phyloP scores from a whole-genome alignment of 2,797 vertebrate species.

The Lagodon rhomboides region DNA sequence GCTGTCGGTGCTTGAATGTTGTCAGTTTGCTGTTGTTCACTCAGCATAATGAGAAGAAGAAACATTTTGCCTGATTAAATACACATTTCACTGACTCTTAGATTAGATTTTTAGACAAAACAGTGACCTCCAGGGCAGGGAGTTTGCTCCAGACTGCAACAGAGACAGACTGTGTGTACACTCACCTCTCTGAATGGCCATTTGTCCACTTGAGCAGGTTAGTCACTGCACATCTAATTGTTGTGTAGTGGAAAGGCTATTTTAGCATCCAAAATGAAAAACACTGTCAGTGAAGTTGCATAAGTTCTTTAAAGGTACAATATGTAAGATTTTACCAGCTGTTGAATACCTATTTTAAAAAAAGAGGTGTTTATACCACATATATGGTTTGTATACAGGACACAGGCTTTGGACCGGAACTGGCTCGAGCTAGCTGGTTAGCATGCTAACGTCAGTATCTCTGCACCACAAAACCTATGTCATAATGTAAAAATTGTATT shows the following conservation, averaged over 20 bases:
- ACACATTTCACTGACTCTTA: slow-evolving; percentile 9
- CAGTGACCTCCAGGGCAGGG: slow-evolving; percentile 3
- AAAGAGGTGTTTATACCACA: no score
- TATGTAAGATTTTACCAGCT: no score
- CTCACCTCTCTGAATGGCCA: slow-evolving; percentile 23
- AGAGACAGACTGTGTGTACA: slow-evolving; percentile 14
- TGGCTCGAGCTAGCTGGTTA: no score
- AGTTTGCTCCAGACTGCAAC: background rate
- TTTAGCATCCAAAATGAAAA: slow-evolving; percentile 4
- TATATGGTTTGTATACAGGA: no score
- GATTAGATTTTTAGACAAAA: slow-evolving; percentile 26
- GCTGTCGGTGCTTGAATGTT: background rate
- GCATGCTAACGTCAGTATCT: no score
- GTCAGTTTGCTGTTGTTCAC: slow-evolving; percentile 17
- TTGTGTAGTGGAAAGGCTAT: slow-evolving; percentile 3
- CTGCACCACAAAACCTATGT: no score
- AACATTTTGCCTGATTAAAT: slow-evolving; percentile 16
- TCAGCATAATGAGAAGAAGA: background rate
- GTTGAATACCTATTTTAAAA: no score
- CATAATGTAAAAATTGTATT: no score
- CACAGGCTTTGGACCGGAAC: no score
- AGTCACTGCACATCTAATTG: slow-evolving; percentile 34
- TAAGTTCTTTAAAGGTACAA: background rate
- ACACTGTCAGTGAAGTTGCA: background rate
- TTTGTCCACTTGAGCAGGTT: slow-evolving; percentile 30